These are phyloP conservation scores for Neofelis nebulosa DNA, from an alignment of 2,113 vertebrate genomes.

Conservation along the genomic window DNA sequence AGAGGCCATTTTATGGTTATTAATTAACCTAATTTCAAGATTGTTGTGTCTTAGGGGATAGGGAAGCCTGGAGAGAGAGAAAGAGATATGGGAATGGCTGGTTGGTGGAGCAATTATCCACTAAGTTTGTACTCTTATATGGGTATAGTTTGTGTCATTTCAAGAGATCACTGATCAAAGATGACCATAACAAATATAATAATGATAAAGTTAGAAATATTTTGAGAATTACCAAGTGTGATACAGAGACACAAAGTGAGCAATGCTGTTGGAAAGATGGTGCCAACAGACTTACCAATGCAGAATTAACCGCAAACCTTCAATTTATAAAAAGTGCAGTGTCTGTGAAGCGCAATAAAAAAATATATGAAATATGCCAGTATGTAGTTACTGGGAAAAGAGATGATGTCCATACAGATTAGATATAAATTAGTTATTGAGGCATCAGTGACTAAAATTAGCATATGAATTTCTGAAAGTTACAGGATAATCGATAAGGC, in stretches of 20 bases:
- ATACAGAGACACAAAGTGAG: not conserved
- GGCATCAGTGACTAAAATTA: conserved; percentile 67
- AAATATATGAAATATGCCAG: not conserved
- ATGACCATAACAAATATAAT: not conserved
- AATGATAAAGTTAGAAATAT: not conserved
- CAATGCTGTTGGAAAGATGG: not conserved
- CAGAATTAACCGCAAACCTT: not conserved
- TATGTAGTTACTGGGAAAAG: conserved; percentile 33
- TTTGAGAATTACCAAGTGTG: not conserved
- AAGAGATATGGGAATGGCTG: not conserved
- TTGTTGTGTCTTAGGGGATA: not conserved
- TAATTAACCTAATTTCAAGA: not conserved
- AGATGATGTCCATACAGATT: conserved; percentile 36
- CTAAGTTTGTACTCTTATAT: not conserved
- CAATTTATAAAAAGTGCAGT: not conserved
- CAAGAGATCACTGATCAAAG: not conserved
- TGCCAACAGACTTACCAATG: not conserved
- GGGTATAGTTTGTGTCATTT: not conserved
- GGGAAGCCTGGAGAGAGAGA: not conserved
- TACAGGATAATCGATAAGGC: conserved; percentile 59
- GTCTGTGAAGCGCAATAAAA: not conserved
- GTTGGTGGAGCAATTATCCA: not conserved
- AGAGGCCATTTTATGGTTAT: not conserved
- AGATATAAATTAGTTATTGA: conserved; percentile 67
- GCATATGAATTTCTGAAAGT: conserved; percentile 77